Percentiles rank a stretch among this genome's conserved stretches.
Conservation (phyloP, 2,797 vertebrate genomes). For the Meriones psammophilus region DNA sequence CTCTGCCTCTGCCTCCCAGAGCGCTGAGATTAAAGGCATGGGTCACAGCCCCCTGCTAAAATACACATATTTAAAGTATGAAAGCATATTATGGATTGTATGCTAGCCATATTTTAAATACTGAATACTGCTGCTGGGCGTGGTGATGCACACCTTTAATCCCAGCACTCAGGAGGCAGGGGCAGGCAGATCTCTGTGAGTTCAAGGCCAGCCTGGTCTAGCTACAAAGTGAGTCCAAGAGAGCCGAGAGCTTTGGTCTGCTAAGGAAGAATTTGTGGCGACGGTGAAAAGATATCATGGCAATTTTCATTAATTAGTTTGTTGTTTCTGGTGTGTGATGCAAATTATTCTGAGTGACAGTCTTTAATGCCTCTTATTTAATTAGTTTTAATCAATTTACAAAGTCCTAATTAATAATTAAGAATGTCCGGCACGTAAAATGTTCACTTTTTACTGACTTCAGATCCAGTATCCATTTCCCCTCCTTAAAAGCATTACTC, state of each 20-base stretch:
- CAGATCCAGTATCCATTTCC: background rate
- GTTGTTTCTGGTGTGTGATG: background rate
- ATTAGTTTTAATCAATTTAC: constrained; percentile 6
- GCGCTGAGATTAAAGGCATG: too few species aligned
- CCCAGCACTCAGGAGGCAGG: background rate
- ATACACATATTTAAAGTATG: background rate
- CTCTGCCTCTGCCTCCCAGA: too few species aligned
- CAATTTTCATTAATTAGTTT: constrained; percentile 26
- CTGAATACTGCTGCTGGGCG: background rate
- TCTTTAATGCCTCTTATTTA: constrained; percentile 3
- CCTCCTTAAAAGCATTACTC: background rate
- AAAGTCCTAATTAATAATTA: constrained; percentile 35
- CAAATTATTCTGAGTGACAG: constrained; percentile 1
- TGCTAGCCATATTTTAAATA: background rate
- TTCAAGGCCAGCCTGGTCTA: background rate
- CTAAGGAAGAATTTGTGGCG: background rate
- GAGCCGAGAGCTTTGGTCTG: background rate
- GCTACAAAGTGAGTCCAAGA: background rate
- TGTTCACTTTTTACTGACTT: background rate
- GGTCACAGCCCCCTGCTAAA: background rate
- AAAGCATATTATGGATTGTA: background rate
- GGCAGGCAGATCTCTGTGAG: background rate
- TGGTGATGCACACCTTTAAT: background rate
- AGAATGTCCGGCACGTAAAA: background rate
- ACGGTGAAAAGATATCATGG: constrained; percentile 19